phyloP scores from a whole-genome alignment of 2,797 vertebrate genomes.

The Chelon auratus region DNA sequence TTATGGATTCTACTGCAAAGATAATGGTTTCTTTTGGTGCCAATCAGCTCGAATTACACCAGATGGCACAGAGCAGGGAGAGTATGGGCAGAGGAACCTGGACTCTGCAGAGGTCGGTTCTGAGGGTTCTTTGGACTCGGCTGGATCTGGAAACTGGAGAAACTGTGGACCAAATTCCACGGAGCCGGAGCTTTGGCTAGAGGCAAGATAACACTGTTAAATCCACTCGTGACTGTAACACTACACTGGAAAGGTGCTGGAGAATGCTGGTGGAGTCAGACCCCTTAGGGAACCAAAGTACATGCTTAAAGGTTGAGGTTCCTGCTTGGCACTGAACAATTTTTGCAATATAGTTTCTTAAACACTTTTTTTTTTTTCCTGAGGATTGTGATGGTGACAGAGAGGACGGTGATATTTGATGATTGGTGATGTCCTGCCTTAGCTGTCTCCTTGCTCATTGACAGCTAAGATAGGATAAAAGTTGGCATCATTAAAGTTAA shows the following conservation, averaged over 20 bases:
- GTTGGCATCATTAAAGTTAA: conserved; percentile 6
- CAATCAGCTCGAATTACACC: conserved; percentile 35
- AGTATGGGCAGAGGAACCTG: conserved; percentile 62
- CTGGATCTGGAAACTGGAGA: conserved; percentile 61
- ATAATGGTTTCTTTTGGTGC: not conserved
- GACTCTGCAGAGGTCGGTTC: conserved; percentile 63
- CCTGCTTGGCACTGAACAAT: too few relatives aligned
- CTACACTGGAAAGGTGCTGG: conserved; percentile 9
- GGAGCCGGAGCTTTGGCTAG: conserved; percentile 76
- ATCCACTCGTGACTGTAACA: conserved; percentile 15
- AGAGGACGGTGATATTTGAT: not conserved
- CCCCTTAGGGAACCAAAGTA: too few relatives aligned
- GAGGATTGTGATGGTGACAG: too few relatives aligned
- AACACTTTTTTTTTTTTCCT: too few relatives aligned
- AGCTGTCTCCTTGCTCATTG: conserved; percentile 5
- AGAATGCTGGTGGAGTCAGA: not conserved
- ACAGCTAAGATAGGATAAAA: conserved; percentile 18
- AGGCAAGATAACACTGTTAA: conserved; percentile 69
- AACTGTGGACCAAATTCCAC: conserved; percentile 82
- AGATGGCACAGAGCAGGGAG: conserved; percentile 42
- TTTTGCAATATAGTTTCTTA: too few relatives aligned
- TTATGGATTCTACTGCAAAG: conserved; percentile 41
- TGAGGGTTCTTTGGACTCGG: conserved; percentile 67
- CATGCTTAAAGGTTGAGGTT: not conserved
- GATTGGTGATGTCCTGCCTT: conserved; percentile 3